These are phyloP conservation scores for Helicolenus hilgendorfi DNA, from an alignment of 2,797 vertebrate genomes.

Conservation along the genomic window DNA sequence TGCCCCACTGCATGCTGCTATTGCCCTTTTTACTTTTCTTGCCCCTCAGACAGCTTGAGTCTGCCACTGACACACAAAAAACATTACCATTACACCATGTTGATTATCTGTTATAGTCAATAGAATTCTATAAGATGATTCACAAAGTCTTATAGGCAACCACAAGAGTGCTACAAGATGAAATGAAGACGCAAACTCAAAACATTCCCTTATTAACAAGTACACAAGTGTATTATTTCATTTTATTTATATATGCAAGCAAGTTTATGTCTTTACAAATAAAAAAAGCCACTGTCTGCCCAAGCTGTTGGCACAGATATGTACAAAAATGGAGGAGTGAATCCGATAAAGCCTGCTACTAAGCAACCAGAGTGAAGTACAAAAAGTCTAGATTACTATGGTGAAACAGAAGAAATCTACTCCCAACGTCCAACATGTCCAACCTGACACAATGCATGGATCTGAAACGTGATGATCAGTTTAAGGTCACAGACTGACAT, in stretches of 20 bases:
- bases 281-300: slow-evolving; percentile 95
- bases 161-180: neutral
- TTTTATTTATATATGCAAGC: slow-evolving; percentile 98
- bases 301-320: slow-evolving; percentile 99
- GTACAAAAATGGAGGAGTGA: slow-evolving; percentile 94
- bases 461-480: slow-evolving; percentile 34
- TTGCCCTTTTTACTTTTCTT: no score
- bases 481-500: slow-evolving; percentile 24
- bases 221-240: slow-evolving; percentile 95
- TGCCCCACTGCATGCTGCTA: no score
- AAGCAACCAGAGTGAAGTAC: slow-evolving; percentile 97
- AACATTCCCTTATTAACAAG: slow-evolving; percentile 89
- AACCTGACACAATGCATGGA: slow-evolving; percentile 37
- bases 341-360: slow-evolving; percentile 96
- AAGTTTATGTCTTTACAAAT: slow-evolving; percentile 97
- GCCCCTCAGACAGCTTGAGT: fast-evolving
- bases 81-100: no score
- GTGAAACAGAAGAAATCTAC: slow-evolving; percentile 69
- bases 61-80: no score
- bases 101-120: no score
- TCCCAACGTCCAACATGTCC: slow-evolving; percentile 80
- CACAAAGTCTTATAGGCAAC: neutral
- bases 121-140: no score
- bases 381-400: slow-evolving; percentile 87
- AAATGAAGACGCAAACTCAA: slow-evolving; percentile 76